Evolutionary conservation across 1,140 invertebrate species (phyloP).

Genomic region (Drosophila bifasciata): DNA sequence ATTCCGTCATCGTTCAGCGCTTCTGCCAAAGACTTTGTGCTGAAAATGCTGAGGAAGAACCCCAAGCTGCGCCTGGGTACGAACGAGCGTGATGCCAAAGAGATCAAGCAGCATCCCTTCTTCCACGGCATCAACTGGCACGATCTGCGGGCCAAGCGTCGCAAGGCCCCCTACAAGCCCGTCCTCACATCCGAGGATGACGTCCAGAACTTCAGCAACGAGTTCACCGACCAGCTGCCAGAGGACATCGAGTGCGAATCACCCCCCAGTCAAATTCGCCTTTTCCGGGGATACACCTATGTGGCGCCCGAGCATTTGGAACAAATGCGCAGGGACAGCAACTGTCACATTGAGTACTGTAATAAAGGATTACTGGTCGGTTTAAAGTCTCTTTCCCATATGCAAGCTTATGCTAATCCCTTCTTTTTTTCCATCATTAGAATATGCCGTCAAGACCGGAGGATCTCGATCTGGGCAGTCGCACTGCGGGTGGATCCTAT

Average conservation of each 20-base stretch:
- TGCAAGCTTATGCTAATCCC: background rate
- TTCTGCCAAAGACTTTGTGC: conserved; percentile 87
- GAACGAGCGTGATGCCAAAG: conserved; percentile 90
- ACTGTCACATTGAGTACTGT: conserved; percentile 67
- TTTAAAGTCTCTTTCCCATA: background rate
- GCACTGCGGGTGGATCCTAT: conserved; percentile 50
- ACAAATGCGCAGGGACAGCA: conserved; percentile 56
- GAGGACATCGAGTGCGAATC: conserved; percentile 95
- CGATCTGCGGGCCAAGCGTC: conserved; percentile 89
- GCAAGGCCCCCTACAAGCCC: conserved; percentile 93
- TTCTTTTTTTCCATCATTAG: conserved; percentile 10
- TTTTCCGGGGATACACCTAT: conserved; percentile 97
- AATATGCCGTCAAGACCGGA: conserved; percentile 59
- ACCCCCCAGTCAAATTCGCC: conserved; percentile 93
- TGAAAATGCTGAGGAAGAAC: conserved; percentile 93
- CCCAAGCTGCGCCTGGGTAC: conserved; percentile 93
- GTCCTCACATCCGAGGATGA: conserved; percentile 93
- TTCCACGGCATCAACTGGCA: conserved; percentile 93
- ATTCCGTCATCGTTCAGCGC: conserved; percentile 89
- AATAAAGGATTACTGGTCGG: conserved; percentile 61
- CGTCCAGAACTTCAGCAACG: conserved; percentile 97
- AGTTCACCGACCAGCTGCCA: conserved; percentile 96
- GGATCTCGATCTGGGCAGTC: conserved; percentile 64
- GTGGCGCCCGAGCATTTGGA: conserved; percentile 92
- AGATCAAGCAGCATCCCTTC: conserved; percentile 94